Base-by-base conservation (phyloP, 2,888 invertebrate genomes). In the Herminia tarsipennalis region DNA sequence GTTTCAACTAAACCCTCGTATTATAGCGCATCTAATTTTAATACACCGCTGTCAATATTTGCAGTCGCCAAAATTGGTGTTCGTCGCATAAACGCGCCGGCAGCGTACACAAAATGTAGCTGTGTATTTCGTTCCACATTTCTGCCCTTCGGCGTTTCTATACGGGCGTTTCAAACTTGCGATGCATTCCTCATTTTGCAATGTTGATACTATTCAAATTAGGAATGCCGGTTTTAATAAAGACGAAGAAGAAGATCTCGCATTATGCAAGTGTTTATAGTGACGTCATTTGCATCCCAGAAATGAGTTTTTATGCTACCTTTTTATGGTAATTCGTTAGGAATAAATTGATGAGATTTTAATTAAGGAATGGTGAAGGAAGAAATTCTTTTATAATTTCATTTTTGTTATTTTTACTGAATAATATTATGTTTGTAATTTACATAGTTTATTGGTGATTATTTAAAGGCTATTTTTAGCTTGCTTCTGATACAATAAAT, bases 171-270 rank as follows among this genome's bases (percentile, higher is more conserved):
- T n/a, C n/a, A 44, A 65, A 64, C 53, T 56, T 60, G 63, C 66
- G 66, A 56, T 81, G 83, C 81, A 84, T 78, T 80, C 70, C 82
- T 78, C 81, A 78, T 83, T 75, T 61, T 56, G 45, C 44, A 29
- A 39, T 80, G 81, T 86, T 85, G 80, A 83, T 82, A 80, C 71
- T 79, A 85, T 84, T 81, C 69, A 81, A 86, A 86, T 86, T 79
- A 83, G 73, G 64, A 70, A 65, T 66, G 56, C 70, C 65, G 72
- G 72, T 76, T 81, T 78, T 83, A 83, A 83, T 83, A 81, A 78
- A 73, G 73, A 70, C 64, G 57, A 83, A 82, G 81, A 78, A 73
- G 73, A 70, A 63, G 57, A 42, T 59, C 58, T 35, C 16, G 3
- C 9, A 59, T 71, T 70, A 73, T 53, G 58, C 55, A 55, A 64